Evolutionary conservation across 2,797 vertebrate species (phyloP).

Genomic region (Pipistrellus pygmaeus): DNA sequence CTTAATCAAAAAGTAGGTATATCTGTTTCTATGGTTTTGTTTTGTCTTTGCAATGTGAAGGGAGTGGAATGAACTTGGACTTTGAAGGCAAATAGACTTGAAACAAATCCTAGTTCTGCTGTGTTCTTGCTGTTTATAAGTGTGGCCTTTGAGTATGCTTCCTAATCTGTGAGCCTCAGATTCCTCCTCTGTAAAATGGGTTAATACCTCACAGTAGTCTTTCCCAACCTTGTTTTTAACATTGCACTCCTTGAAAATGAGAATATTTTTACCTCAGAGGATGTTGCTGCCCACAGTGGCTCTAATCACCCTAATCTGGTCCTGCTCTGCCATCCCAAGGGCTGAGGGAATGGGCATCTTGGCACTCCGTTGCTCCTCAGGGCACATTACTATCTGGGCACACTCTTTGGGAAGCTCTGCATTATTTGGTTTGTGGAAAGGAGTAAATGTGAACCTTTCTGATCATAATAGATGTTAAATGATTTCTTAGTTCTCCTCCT

Average conservation of each 20-base stretch:
- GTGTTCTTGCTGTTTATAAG: background rate
- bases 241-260: background rate
- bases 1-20: background rate
- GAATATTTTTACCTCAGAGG: background rate
- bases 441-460: background rate
- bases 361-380: background rate
- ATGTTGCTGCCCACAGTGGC: background rate
- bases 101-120: background rate
- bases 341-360: background rate
- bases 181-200: background rate
- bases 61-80: slow-evolving; percentile 50
- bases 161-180: background rate
- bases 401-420: background rate
- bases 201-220: background rate
- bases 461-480: background rate
- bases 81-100: slow-evolving; percentile 38
- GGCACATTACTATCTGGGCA: background rate
- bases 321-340: background rate
- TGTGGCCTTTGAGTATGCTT: background rate
- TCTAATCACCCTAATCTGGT: background rate
- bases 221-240: background rate
- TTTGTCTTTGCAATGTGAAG: slow-evolving; percentile 9
- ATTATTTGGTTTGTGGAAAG: background rate
- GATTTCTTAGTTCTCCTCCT: background rate
- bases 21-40: background rate